Evolutionary conservation across 2,888 invertebrate species (phyloP).

Genomic region (Chloroclystis v-ata): DNA sequence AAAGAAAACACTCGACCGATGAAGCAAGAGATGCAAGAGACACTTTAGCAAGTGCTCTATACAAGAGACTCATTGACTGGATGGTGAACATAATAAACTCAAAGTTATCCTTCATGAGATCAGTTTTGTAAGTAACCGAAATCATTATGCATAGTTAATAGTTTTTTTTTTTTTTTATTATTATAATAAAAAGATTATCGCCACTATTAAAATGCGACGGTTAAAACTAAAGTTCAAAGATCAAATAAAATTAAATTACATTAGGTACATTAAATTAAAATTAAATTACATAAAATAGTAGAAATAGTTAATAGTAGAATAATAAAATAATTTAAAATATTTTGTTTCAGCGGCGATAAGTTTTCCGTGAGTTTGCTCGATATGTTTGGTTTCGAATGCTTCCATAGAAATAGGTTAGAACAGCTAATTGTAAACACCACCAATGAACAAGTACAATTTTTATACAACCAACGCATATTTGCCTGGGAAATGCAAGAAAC

Average conservation of each 20-base stretch:
- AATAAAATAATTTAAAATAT: too few relatives aligned
- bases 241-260: too few relatives aligned
- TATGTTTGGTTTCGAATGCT: constrained; percentile 95
- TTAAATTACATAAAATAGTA: too few relatives aligned
- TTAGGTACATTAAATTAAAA: too few relatives aligned
- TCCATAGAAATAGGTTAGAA: constrained; percentile 89
- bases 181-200: too few relatives aligned
- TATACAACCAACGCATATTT: constrained; percentile 94
- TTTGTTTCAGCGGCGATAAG: constrained; percentile 86
- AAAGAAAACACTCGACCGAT: constrained; percentile 83
- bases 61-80: constrained; percentile 92
- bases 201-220: too few relatives aligned
- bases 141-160: too few relatives aligned
- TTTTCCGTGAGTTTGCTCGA: constrained; percentile 90
- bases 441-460: constrained; percentile 95
- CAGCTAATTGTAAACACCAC: constrained; percentile 93
- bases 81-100: constrained; percentile 90
- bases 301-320: too few relatives aligned
- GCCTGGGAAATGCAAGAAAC: constrained; percentile 91
- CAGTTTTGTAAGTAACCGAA: constrained; percentile 87
- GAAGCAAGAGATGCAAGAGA: constrained; percentile 92
- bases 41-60: constrained; percentile 90
- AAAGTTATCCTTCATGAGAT: constrained; percentile 88
- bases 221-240: too few relatives aligned
- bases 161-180: too few relatives aligned